phyloP scores from a whole-genome alignment of 2,888 invertebrate genomes.

The Spisula subtruncata region DNA sequence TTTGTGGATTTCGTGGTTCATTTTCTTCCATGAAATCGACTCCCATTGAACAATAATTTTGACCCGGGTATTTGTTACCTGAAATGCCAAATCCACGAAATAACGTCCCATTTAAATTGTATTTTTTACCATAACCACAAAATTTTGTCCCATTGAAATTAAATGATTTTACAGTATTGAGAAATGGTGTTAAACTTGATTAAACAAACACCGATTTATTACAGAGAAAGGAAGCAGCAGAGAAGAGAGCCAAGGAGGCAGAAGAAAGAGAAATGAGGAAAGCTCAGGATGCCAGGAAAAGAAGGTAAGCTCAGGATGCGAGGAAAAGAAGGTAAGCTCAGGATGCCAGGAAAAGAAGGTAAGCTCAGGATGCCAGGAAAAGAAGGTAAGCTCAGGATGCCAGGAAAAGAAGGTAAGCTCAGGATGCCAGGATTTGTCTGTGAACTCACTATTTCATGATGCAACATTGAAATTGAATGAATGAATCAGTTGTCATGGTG shows the following conservation, averaged over 20 bases:
- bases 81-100: too few species aligned
- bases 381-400: slow-evolving; percentile 75
- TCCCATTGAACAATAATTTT: too few species aligned
- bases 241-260: slow-evolving; percentile 81
- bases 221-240: slow-evolving; percentile 81
- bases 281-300: slow-evolving; percentile 74
- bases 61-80: too few species aligned
- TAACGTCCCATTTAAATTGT: too few species aligned
- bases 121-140: too few species aligned
- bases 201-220: too few species aligned
- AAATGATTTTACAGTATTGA: too few species aligned
- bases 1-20: too few species aligned
- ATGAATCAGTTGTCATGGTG: neutral
- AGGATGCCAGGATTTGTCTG: slow-evolving; percentile 64
- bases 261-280: slow-evolving; percentile 82
- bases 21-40: too few species aligned
- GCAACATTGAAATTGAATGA: neutral
- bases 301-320: slow-evolving; percentile 78
- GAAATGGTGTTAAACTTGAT: too few species aligned
- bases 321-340: slow-evolving; percentile 78
- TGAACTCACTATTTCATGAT: too few species aligned
- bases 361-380: slow-evolving; percentile 77
- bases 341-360: slow-evolving; percentile 76
- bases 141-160: too few species aligned
- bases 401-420: slow-evolving; percentile 76